These are phyloP conservation scores for Uria aalge DNA, from an alignment of 2,113 vertebrate species.

Conservation along the genomic window DNA sequence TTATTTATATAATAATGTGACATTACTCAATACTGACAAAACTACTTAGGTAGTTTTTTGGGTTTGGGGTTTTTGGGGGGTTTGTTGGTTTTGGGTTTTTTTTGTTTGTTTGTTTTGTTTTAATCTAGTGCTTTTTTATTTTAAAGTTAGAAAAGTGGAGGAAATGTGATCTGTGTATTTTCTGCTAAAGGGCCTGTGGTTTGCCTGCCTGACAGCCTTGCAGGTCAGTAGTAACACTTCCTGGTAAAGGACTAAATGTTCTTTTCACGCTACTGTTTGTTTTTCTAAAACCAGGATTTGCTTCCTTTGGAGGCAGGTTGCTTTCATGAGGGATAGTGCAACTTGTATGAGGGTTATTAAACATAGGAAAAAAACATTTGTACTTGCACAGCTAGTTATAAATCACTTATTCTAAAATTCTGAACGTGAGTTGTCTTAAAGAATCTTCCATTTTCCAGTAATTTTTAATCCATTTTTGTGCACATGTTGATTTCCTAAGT, in stretches of 20 bases:
- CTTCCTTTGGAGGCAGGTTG: conserved; percentile 72
- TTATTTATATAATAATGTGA: conserved; percentile 86
- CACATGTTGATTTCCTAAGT: conserved; percentile 87
- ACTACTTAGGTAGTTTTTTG: conserved; percentile 76
- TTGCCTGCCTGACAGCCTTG: conserved; percentile 64
- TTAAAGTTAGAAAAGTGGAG: conserved; percentile 64
- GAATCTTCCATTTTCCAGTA: conserved; percentile 78
- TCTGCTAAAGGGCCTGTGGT: conserved; percentile 68
- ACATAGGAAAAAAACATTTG: conserved; percentile 67
- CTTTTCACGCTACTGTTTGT: conserved; percentile 76
- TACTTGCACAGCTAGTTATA: conserved; percentile 76
- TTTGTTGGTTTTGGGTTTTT: neutral
- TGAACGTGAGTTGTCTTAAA: conserved; percentile 72
- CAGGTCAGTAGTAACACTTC: conserved; percentile 73
- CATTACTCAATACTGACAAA: conserved; percentile 80
- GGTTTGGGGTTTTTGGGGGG: neutral
- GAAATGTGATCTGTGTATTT: conserved; percentile 73
- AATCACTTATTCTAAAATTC: conserved; percentile 70
- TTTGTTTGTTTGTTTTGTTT: neutral
- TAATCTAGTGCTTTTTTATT: conserved; percentile 66
- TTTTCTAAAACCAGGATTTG: conserved; percentile 73
- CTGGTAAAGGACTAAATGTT: conserved; percentile 73
- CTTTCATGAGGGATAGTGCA: conserved; percentile 69
- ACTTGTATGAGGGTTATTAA: conserved; percentile 67
- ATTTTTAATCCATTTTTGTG: conserved; percentile 80